Evolutionary conservation across 2,888 invertebrate genomes (phyloP), one percentile per base, ranked within the genome.

Genomic region (Dione juno): DNA sequence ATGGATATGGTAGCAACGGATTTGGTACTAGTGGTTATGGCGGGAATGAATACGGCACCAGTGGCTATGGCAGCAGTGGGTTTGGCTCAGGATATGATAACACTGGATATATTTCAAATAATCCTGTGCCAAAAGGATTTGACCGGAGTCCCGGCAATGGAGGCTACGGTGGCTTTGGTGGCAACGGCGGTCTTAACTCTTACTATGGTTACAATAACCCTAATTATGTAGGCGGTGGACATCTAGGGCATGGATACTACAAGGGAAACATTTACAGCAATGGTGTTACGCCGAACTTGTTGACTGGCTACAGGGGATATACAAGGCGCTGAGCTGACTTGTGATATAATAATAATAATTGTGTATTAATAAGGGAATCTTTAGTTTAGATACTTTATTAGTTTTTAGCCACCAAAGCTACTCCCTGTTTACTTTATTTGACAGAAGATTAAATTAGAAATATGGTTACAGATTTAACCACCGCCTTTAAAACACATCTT

Each of bases 221-320:
- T 0, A 83, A 84, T 74, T 94, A 95, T 77, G 86, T 86, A 80
- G 94, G 94, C 8, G 89, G 88, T 41, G 88, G 94, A 66, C 94
- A 95, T 84, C 87, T 94, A 40, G 95, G 95, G n/a, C 94, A 93
- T 76, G 95, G 95, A 54, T 95, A 95, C 79, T 93, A 94, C 74
- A 85, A 84, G 71, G 88, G 92, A 1, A 90, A 83, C 71, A 90
- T 93, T 72, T 93, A 93, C 75, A 88, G 79, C 75, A 85, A 80
- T 61, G 90, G 90, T 11, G 84, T 93, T 50, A 93, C 93, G 16
- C 93, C 93, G 1, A 93, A 88, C 73, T 83, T 90, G 75, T 90
- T 93, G 10, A 91, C 92, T 2, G 93, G 93, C n/a, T 93, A 93
- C 74, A 88, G 93, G 80, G 93, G 93, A 35, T 93, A 93, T 76